A percentile compares a stretch with the other conserved stretches of the same genome.
Evolutionary conservation across 2,113 vertebrate species (phyloP).

Genomic region (Pica pica): DNA sequence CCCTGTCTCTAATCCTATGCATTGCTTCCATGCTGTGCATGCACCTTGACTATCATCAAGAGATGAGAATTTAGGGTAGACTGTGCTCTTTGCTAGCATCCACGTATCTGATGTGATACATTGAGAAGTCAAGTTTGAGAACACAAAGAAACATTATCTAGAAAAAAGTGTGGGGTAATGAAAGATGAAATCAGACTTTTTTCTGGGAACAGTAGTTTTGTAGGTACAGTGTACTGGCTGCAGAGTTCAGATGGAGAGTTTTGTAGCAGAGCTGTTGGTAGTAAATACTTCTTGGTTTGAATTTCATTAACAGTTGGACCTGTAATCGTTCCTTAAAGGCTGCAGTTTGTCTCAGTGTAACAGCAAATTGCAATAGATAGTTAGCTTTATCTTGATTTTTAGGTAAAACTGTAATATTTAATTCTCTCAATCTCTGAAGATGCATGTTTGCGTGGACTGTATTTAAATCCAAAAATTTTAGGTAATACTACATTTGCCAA

Average conservation of each 20-base stretch:
- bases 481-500: not conserved
- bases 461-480: not conserved
- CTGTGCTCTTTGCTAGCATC: not conserved
- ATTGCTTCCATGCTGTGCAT: not conserved
- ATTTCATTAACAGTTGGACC: not conserved
- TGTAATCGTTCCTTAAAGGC: not conserved
- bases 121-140: not conserved
- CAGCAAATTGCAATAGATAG: not conserved
- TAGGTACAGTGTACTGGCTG: not conserved
- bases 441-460: not conserved
- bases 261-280: not conserved
- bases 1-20: fast-evolving
- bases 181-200: not conserved
- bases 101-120: not conserved
- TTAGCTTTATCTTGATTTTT: not conserved
- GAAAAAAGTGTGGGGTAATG: not conserved
- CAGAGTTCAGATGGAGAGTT: not conserved
- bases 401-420: not conserved
- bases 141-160: not conserved
- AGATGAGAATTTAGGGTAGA: not conserved
- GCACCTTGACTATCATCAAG: not conserved
- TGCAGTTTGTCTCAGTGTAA: not conserved
- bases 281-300: not conserved
- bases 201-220: not conserved
- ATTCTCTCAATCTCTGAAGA: not conserved